These are phyloP conservation scores for Tangachromis dhanisi DNA, from an alignment of 2,113 vertebrate species.

Conservation along the genomic window DNA sequence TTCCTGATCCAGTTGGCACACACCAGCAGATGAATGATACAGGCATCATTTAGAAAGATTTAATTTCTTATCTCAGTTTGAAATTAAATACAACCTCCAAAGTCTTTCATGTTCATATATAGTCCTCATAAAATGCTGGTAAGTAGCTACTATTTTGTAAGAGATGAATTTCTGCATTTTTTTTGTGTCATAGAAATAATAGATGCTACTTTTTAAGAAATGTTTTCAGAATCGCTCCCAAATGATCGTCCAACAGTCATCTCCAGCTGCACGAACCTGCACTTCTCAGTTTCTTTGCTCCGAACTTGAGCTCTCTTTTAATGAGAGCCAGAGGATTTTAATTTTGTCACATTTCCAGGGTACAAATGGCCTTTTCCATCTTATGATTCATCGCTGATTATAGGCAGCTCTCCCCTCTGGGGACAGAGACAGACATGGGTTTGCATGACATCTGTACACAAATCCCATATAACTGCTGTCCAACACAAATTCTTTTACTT, in stretches of 20 bases:
- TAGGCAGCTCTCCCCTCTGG: not conserved
- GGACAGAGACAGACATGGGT: not conserved
- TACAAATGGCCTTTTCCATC: not conserved
- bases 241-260: not conserved
- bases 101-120: not conserved
- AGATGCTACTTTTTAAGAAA: not conserved
- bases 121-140: not conserved
- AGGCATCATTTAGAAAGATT: not conserved
- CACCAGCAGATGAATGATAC: not conserved
- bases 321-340: not conserved
- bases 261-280: not conserved
- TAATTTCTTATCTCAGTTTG: not conserved
- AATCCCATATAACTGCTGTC: not conserved
- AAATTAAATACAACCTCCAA: not conserved
- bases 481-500: not conserved
- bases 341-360: not conserved
- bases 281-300: not conserved
- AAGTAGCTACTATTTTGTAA: not conserved
- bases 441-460: not conserved
- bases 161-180: not conserved
- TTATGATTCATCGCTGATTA: constrained; percentile 13
- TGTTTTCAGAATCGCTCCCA: not conserved
- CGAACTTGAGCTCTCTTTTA: not conserved
- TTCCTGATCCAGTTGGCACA: not conserved
- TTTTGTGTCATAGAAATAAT: not conserved